These are phyloP conservation scores for Polyommatus icarus DNA, from an alignment of 2,888 invertebrate species.

Conservation along the genomic window DNA sequence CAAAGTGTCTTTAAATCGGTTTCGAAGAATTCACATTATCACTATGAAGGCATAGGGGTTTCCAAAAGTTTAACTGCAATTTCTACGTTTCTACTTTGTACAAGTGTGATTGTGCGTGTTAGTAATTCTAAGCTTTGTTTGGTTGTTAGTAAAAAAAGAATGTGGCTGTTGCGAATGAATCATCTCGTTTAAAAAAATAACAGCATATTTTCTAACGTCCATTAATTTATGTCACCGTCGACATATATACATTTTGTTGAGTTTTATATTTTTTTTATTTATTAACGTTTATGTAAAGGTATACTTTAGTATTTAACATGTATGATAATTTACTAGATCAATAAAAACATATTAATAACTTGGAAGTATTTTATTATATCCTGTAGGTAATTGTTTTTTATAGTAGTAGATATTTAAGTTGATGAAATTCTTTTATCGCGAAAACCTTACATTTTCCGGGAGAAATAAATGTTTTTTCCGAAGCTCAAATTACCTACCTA, in stretches of 20 bases:
- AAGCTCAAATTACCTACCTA: too few relatives aligned
- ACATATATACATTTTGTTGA: not conserved
- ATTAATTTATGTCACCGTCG: not conserved
- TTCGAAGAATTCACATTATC: too few relatives aligned
- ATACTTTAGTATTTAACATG: conserved; percentile 10
- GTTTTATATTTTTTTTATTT: conserved; percentile 5
- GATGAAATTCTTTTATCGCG: too few relatives aligned
- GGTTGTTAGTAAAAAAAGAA: not conserved
- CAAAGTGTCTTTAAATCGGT: too few relatives aligned
- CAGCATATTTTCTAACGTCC: not conserved
- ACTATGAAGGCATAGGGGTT: too few relatives aligned
- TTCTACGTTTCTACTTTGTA: conserved; percentile 6
- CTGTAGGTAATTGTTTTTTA: not conserved
- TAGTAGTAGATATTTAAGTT: not conserved
- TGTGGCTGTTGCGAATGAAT: not conserved
- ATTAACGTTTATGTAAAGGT: not conserved
- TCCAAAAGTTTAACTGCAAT: not conserved
- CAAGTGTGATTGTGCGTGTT: not conserved
- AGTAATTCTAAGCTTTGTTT: not conserved
- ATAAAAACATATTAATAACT: not conserved
- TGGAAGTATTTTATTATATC: not conserved
- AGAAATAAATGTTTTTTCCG: too few relatives aligned
- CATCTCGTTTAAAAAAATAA: not conserved
- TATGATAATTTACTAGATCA: not conserved
- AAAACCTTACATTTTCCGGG: too few relatives aligned